Conservation (phyloP, 2,113 vertebrate species). For the Halichoeres trimaculatus region DNA sequence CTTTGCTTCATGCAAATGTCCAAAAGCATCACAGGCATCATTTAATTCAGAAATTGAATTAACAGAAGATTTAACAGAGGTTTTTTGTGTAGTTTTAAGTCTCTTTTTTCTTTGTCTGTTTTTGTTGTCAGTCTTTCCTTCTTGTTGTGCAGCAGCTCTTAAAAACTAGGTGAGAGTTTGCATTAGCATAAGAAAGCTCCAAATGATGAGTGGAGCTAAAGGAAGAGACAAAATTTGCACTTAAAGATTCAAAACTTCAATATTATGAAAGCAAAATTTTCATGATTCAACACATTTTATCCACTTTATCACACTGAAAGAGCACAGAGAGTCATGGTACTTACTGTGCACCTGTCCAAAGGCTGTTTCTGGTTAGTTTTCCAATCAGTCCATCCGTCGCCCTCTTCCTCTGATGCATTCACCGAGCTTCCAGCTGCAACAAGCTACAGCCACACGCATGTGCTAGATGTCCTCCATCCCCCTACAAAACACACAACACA, state of each 20-base stretch:
- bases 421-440: conserved; percentile 49
- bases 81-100: no score
- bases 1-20: neutral
- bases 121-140: no score
- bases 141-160: no score
- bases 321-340: conserved; percentile 27
- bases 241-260: neutral
- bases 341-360: conserved; percentile 44
- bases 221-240: neutral
- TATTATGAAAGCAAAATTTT: neutral
- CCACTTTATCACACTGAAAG: neutral
- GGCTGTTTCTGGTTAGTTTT: conserved; percentile 17
- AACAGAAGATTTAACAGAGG: neutral
- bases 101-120: no score
- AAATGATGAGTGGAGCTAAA: neutral
- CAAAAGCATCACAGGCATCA: no score
- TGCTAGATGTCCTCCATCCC: conserved; percentile 20
- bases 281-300: neutral
- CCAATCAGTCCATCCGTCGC: conserved; percentile 31
- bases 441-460: conserved; percentile 35
- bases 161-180: neutral
- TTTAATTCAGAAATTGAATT: neutral
- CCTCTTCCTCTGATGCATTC: conserved; percentile 49
- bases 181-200: conserved; percentile 21
- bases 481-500: neutral